phyloP scores from a whole-genome alignment of 2,888 invertebrate species.

The Eumacrocentrus americanus region DNA sequence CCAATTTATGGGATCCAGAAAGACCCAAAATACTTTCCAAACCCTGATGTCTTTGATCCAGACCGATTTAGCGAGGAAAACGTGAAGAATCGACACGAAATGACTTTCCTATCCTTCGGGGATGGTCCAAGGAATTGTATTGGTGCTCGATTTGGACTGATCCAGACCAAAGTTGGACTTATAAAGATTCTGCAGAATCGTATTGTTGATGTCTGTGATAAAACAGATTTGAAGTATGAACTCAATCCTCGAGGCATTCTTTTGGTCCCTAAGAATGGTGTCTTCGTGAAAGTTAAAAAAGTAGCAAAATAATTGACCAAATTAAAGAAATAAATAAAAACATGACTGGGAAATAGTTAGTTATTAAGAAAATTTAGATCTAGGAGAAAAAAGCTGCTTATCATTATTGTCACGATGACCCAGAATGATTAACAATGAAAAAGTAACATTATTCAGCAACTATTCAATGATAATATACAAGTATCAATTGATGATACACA shows the following conservation, averaged over 20 bases:
- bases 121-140: conserved; percentile 48
- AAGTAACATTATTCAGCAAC: too few relatives aligned
- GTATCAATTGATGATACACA: too few relatives aligned
- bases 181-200: conserved; percentile 52
- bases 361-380: too few relatives aligned
- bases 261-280: conserved; percentile 44
- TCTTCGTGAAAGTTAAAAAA: conserved; percentile 48
- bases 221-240: conserved; percentile 47
- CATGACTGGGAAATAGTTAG: too few relatives aligned
- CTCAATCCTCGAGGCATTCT: conserved; percentile 40
- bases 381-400: too few relatives aligned
- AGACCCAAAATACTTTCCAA: conserved; percentile 44
- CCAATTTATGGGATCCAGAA: conserved; percentile 44
- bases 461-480: too few relatives aligned
- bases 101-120: conserved; percentile 45
- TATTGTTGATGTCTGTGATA: conserved; percentile 51
- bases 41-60: conserved; percentile 47
- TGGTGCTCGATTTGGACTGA: conserved; percentile 48
- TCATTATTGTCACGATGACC: too few relatives aligned
- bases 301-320: too few relatives aligned
- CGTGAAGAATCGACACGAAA: conserved; percentile 37
- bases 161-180: conserved; percentile 58
- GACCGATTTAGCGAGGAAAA: conserved; percentile 44
- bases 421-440: too few relatives aligned
- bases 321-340: too few relatives aligned